Conservation (phyloP, 2,797 vertebrate genomes). For the Glyptemys insculpta region DNA sequence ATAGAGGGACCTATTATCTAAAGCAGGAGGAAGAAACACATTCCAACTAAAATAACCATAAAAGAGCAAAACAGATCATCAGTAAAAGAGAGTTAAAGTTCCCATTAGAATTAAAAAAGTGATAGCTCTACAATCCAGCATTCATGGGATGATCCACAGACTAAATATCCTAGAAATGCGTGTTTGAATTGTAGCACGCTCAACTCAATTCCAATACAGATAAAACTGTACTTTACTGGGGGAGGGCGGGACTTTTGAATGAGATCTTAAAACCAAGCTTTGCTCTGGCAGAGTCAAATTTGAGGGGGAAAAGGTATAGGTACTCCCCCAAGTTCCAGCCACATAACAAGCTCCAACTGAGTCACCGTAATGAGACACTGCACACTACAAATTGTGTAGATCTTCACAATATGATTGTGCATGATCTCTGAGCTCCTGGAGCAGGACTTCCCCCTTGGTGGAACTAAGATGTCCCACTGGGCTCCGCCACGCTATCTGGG, state of each 20-base stretch:
- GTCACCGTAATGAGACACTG: neutral
- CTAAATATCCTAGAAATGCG: neutral
- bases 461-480: neutral
- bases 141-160: neutral
- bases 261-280: neutral
- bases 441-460: neutral
- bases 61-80: neutral
- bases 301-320: neutral
- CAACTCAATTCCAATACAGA: neutral
- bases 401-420: neutral
- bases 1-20: neutral
- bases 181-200: rapidly evolving
- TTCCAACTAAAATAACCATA: conserved; percentile 1
- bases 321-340: rapidly evolving
- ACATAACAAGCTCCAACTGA: rapidly evolving
- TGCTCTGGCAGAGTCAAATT: neutral
- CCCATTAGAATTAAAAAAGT: neutral
- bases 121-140: neutral
- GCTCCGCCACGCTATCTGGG: neutral
- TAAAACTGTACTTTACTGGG: neutral
- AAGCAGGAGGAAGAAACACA: neutral
- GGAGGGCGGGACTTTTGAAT: neutral
- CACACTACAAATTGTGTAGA: neutral
- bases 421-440: neutral
- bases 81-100: neutral